Base-by-base conservation (phyloP, 2,888 invertebrate species). In the Leucophenga montana region DNA sequence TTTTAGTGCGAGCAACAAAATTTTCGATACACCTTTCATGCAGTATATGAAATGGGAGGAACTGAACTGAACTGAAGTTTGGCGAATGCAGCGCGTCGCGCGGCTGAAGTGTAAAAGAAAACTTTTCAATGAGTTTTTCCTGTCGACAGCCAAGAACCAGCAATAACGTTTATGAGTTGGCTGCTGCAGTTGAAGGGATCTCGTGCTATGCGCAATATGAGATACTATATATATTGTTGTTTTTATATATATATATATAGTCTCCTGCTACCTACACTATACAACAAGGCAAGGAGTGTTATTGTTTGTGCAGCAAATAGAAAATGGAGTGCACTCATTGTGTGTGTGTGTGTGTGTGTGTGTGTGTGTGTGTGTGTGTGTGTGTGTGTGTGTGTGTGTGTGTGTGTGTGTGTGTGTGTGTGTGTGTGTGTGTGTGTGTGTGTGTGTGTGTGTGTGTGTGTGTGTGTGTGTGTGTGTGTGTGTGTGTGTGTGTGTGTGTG, bases 61-160 rank as follows among this genome's bases (percentile, higher is more conserved):
- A 46, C 20, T 22, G 48, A 61, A 44, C n/a, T n/a, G n/a, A n/a
- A n/a, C n/a, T n/a, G n/a, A n/a, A n/a, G 27, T 5, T 39, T 67
- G 61, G 69, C 71, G n/a, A n/a, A n/a, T n/a, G n/a, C n/a, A n/a
- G n/a, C n/a, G n/a, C n/a, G n/a, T n/a, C n/a, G n/a, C 77, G 76
- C 77, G 80, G 77, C 78, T 44, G 20, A 78, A 83, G 78, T 80
- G 79, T 80, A 82, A 83, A 85, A 75, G 82, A 76, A 85, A 85
- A 85, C 62, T 85, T 85, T 85, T 85, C 84, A 85, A 85, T 85
- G 85, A 85, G 85, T 82, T 85, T 85, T 85, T 85, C 85, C 85
- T 82, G 84, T 77, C 69, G 76, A 16, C 48, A 72, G 67, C 22
- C 54, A 71, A 33, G 70, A n/a, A n/a, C n/a, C n/a, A n/a, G n/a